Conservation (phyloP, 2,888 invertebrate species). For the Microplitis deprimator region DNA sequence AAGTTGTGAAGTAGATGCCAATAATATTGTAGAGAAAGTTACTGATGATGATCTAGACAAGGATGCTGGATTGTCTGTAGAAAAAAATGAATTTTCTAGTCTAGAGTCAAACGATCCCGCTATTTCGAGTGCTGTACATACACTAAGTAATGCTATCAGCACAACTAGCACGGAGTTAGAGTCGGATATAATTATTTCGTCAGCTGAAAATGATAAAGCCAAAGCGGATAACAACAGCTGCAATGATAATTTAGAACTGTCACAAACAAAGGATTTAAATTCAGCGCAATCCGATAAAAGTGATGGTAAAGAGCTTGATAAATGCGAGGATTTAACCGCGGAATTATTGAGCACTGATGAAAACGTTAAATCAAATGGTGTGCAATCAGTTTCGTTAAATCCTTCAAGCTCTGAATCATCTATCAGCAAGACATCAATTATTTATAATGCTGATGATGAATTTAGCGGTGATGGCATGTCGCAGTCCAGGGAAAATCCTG, state of each 20-base stretch:
- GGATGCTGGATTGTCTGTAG: not conserved
- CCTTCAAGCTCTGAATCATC: not conserved
- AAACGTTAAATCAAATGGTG: not conserved
- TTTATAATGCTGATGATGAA: not conserved
- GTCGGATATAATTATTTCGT: not conserved
- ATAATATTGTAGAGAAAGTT: not conserved
- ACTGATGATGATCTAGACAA: not conserved
- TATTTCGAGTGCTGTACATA: not conserved
- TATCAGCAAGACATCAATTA: not conserved
- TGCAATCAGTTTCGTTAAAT: not conserved
- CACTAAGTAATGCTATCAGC: not conserved
- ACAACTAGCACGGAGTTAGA: not conserved
- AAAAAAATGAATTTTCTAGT: not conserved
- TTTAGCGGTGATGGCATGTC: too few relatives aligned
- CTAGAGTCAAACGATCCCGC: not conserved
- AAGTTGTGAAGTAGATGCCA: not conserved
- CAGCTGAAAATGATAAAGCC: constrained; percentile 2
- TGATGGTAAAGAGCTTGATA: not conserved
- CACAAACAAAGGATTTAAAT: not conserved
- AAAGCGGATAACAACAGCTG: not conserved
- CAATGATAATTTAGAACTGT: not conserved
- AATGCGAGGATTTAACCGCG: not conserved
- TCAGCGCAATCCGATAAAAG: not conserved
- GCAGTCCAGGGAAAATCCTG: too few relatives aligned
- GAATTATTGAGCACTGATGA: not conserved